Base-by-base conservation (phyloP, 2,113 vertebrate species). In the Rhabdornis inornatus region DNA sequence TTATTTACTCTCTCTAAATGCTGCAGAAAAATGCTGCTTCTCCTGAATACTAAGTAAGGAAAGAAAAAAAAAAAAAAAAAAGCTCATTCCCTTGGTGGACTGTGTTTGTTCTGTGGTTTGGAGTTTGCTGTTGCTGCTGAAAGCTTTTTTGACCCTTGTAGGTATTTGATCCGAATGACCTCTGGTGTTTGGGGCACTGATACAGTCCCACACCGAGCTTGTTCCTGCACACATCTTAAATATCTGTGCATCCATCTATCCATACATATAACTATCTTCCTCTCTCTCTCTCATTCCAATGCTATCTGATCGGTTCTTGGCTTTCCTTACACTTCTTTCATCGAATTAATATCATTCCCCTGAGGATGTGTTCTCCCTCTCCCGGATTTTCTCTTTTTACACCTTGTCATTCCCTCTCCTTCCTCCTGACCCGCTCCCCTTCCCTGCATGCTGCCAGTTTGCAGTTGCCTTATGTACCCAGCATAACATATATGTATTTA, bases 291-390 rank as follows among this genome's bases (percentile, higher is more conserved):
- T 86, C 93, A 63, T 87, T 83, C 60, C 85, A 78, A 57, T 16
- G 37, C 61, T 94, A 71, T 78, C 96, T 92, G 93, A 94, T 75
- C 76, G 49, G 56, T 56, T 81, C 60, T 89, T 96, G 92, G 76
- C 86, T 93, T 89, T 90, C 83, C 60, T 84, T 45, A 37, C 23
- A 8, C 52, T 90, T 77, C 83, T 94, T 93, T 93, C 68, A 90
- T 87, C 0, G 1, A 90, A 78, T 94, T 95, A 93, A 39, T 90
- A 42, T 61, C 49, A 35, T 57, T 83, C 57, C 60, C 87, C 23
- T 0, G 9, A 75, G 85, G 88, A 84, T 15, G 42, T 49, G 91
- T 82, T 87, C 61, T 79, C 70, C 60, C 28, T 92, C 33, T 95
- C 85, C 11, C 0, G 0, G 64, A 27, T 83, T 95, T 88, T 96